Evolutionary conservation across 2,888 invertebrate genomes (phyloP).

Genomic region (Plagodis dolabraria): DNA sequence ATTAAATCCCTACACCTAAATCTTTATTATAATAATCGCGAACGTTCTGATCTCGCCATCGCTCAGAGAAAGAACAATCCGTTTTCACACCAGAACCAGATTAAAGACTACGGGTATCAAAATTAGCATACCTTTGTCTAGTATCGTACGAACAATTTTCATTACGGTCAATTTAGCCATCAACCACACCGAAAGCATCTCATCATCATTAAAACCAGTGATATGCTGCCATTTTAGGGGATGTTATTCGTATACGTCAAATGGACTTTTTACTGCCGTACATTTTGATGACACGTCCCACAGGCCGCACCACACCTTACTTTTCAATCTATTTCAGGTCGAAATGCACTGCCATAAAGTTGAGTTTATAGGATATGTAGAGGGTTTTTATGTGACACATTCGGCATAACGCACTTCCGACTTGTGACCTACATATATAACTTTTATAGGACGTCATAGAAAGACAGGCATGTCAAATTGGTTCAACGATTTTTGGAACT

Average conservation of each 20-base stretch:
- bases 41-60: no score
- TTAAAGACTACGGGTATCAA: no score
- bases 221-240: conserved; percentile 40
- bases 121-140: neutral
- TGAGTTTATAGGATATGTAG: conserved; percentile 6
- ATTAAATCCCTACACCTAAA: no score
- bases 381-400: conserved; percentile 22
- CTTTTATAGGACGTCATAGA: neutral
- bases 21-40: no score
- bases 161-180: conserved; percentile 7
- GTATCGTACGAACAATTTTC: neutral
- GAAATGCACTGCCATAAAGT: conserved; percentile 20
- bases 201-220: conserved; percentile 40
- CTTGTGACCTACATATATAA: conserved; percentile 37
- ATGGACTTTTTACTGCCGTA: conserved; percentile 47
- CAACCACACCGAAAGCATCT: neutral
- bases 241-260: conserved; percentile 31
- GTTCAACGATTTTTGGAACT: no score
- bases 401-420: conserved; percentile 32
- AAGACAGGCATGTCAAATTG: no score
- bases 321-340: conserved; percentile 19
- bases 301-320: conserved; percentile 2
- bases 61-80: no score
- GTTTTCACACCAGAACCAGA: no score
- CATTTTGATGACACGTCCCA: conserved; percentile 36